Percentiles rank a stretch among this genome's conserved stretches.
Evolutionary conservation across 2,797 vertebrate genomes (phyloP).

Genomic region (Danio tinwini): DNA sequence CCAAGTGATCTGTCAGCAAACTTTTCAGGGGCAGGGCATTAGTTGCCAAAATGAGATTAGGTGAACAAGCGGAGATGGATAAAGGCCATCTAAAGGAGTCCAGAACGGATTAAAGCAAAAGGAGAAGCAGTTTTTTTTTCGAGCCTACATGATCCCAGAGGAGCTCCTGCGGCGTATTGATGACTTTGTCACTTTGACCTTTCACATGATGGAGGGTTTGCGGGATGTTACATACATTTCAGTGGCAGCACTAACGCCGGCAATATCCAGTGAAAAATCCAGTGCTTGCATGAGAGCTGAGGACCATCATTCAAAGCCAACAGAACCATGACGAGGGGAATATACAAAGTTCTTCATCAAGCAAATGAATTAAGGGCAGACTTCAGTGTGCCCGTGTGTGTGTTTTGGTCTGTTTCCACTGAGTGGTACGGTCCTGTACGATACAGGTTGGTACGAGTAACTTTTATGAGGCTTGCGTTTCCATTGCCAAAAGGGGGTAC

Average conservation of each 20-base stretch:
- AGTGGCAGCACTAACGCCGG: constrained; percentile 25
- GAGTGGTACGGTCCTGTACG: no score
- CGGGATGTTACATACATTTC: constrained; percentile 59
- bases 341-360: constrained; percentile 51
- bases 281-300: constrained; percentile 17
- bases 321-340: constrained; percentile 42
- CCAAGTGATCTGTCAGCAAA: constrained; percentile 64
- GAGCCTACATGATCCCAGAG: constrained; percentile 45
- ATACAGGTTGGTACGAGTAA: no score
- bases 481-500: no score
- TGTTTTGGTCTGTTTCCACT: no score
- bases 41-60: constrained; percentile 69
- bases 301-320: constrained; percentile 51
- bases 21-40: constrained; percentile 63
- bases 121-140: constrained; percentile 33
- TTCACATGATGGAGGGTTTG: constrained; percentile 62
- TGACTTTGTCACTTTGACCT: constrained; percentile 66
- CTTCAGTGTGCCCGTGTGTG: constrained; percentile 28
- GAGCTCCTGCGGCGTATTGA: constrained; percentile 58
- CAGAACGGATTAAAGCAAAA: constrained; percentile 49
- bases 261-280: constrained; percentile 45
- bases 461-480: no score
- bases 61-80: constrained; percentile 59
- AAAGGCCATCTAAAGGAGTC: constrained; percentile 60
- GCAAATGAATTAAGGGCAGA: constrained; percentile 42